These are phyloP conservation scores for Poecilia picta DNA, from an alignment of 2,797 vertebrate species.

Conservation along the genomic window DNA sequence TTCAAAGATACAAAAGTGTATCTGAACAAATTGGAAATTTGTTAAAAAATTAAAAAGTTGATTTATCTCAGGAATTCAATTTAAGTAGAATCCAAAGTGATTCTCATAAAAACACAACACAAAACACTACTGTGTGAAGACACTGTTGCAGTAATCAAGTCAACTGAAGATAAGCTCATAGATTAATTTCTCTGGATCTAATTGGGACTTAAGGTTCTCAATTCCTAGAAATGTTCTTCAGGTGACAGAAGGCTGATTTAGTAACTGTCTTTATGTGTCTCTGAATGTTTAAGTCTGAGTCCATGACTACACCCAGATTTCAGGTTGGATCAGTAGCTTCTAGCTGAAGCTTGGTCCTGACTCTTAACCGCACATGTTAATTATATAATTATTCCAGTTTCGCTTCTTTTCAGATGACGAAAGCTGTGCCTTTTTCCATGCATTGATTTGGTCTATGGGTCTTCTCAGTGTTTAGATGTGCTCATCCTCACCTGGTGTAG, in stretches of 20 bases:
- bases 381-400: not conserved
- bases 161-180: not conserved
- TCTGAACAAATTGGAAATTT: not conserved
- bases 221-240: no score
- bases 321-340: not conserved
- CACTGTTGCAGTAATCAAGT: not conserved
- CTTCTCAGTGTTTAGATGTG: no score
- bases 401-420: not conserved
- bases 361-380: not conserved
- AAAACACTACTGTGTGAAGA: not conserved
- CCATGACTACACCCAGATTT: no score
- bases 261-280: no score
- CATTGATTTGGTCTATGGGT: no score
- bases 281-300: no score
- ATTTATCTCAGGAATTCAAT: not conserved
- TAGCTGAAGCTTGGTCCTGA: not conserved
- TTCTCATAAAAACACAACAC: not conserved
- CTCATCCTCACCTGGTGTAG: no score
- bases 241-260: no score
- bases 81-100: not conserved
- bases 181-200: no score
- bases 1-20: conserved; percentile 21
- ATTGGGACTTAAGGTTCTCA: not conserved
- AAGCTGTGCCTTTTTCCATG: no score
- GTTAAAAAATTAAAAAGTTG: not conserved